phyloP scores from a whole-genome alignment of 2,797 vertebrate species.

The Darevskia nairensis region DNA sequence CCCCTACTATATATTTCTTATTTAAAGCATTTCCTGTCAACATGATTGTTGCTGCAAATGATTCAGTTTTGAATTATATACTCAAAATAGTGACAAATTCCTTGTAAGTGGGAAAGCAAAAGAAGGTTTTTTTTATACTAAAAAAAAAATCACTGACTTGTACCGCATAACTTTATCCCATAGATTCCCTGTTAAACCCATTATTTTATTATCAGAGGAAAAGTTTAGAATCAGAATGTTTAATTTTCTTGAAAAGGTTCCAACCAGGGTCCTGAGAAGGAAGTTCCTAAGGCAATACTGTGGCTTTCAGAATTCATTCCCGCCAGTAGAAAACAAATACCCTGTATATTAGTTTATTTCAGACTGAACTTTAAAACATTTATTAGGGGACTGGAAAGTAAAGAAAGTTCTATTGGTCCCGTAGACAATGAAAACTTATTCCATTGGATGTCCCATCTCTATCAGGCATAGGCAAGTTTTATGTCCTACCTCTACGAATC shows the following conservation, averaged over 20 bases:
- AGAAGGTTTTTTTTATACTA: no score
- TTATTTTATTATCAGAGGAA: background rate
- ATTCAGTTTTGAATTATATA: background rate
- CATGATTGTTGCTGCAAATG: background rate
- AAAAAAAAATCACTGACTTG: background rate
- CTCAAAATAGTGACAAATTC: constrained; percentile 5
- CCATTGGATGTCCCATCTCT: no score
- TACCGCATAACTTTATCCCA: background rate
- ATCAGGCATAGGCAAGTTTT: background rate
- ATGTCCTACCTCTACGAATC: background rate
- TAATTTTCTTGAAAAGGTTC: constrained; percentile 14
- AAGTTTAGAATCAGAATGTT: background rate
- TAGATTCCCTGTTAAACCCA: background rate
- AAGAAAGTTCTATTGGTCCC: constrained; percentile 39
- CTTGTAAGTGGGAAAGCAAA: background rate
- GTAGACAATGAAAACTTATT: constrained; percentile 3
- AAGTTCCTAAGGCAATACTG: background rate
- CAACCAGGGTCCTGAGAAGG: constrained; percentile 33
- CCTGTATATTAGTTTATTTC: constrained; percentile 6
- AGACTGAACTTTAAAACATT: constrained; percentile 34
- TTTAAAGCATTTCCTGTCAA: constrained; percentile 10
- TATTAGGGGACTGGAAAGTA: constrained; percentile 29
- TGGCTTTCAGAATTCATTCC: constrained; percentile 24
- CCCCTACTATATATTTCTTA: background rate
- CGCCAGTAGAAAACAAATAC: constrained; percentile 34